Evolutionary conservation across 64 coral and sea anemone genomes (phyloP), one percentile per base, ranked within the genome.

Genomic region (Exaiptasia diaphana): DNA sequence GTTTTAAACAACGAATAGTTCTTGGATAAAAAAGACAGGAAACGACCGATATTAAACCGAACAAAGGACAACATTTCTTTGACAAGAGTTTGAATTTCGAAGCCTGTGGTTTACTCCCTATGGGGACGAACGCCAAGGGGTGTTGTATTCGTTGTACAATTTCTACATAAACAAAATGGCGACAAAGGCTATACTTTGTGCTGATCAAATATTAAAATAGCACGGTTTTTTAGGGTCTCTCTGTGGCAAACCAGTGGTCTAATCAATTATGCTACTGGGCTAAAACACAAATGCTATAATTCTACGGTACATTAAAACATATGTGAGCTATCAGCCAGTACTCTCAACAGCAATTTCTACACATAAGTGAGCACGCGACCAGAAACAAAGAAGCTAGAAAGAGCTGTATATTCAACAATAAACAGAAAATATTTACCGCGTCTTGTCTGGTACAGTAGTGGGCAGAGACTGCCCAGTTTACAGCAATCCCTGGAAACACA

Each of bases 381-480:
- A n/a, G n/a, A n/a, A n/a, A n/a, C n/a, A n/a, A n/a, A n/a, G n/a
- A n/a, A n/a, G n/a, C n/a, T n/a, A n/a, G n/a, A n/a, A n/a, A n/a
- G n/a, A n/a, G n/a, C n/a, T n/a, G n/a, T n/a, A n/a, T n/a, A n/a
- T n/a, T n/a, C n/a, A n/a, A n/a, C n/a, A n/a, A n/a, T n/a, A n/a
- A n/a, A n/a, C n/a, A n/a, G n/a, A n/a, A n/a, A n/a, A 36, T 38
- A 65, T 35, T 65, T 65, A 65, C 61, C 61, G n/a, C n/a, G n/a
- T n/a, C n/a, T n/a, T n/a, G n/a, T 35, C 3, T 65, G 61, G 8
- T 35, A 38, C 15, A 65, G 18, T n/a, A 95, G 23, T 0, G 91
- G 86, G 35, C 91, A 89, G 3, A 95, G 80, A 20, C 48, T 89
- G 62, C 91, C 91, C 73, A 95, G 73, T 49, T 85, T 54, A 54